Evolutionary conservation across 2,113 vertebrate species (phyloP), one percentile per base, ranked within the genome.

Genomic region (Psittacula cyanocephala): DNA sequence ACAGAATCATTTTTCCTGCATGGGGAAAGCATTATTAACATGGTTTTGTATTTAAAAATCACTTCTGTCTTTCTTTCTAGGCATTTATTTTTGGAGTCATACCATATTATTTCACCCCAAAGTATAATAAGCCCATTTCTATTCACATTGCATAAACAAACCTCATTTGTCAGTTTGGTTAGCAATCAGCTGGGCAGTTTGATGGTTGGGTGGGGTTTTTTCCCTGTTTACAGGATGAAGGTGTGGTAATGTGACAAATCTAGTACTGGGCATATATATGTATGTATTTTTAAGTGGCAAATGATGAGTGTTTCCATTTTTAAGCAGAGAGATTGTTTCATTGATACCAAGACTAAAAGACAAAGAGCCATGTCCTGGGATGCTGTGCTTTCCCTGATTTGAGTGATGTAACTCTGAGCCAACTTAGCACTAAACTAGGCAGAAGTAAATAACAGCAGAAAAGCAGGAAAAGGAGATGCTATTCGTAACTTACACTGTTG

Each of bases 21-120:
- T 13, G 16, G 70, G 70, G 50, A 89, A 86, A 96, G 57, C 90
- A 95, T 94, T 97, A 95, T 94, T 96, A 96, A 93, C 35, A 37
- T 85, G 86, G 89, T 93, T 96, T 92, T 69, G 60, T 37, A 95
- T 95, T 80, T 91, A 75, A 88, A 92, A 82, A 93, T 13, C 18
- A 39, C 49, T 97, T 93, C 46, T 89, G 3, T 88, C 87, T 95
- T 75, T 89, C 92, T 80, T 19, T 50, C 65, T 79, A 71, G 77
- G 82, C 3, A 35, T 77, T 89, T 86, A 19, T 67, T 96, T 95
- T 89, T 82, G 11, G 33, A 91, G 59, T 64, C 33, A 39, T 64
- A 78, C 17, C 28, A 19, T 74, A 84, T 63, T 84, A 74, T 96
- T 96, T 97, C 94, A 95, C 29, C 33, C 29, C 64, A 83, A 91